These are phyloP conservation scores for Villa cingulata DNA, from an alignment of 2,888 invertebrate genomes.

Conservation along the genomic window DNA sequence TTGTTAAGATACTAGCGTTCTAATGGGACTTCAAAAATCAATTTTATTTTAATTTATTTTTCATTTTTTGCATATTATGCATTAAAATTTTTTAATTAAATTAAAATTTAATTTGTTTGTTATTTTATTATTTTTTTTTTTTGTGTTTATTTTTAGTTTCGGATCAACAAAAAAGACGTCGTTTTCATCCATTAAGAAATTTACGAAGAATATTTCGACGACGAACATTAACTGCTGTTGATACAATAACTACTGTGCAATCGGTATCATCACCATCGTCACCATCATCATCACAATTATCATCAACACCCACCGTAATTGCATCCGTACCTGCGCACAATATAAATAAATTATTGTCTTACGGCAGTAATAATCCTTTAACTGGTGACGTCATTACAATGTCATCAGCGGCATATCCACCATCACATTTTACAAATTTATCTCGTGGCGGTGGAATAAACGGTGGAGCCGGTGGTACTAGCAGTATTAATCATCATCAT, in stretches of 20 bases:
- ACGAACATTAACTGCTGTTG: conserved; percentile 30
- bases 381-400: conserved; percentile 12
- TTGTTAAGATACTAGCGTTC: too few species aligned
- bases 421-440: conserved; percentile 1
- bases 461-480: not conserved
- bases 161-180: conserved; percentile 34
- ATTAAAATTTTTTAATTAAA: too few species aligned
- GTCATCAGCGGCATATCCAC: conserved; percentile 7
- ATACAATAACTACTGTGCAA: conserved; percentile 15
- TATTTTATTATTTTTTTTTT: not conserved
- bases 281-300: conserved; percentile 19
- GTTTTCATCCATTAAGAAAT: conserved; percentile 35
- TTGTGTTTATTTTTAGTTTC: conserved; percentile 10
- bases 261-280: conserved; percentile 23
- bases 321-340: conserved; percentile 14
- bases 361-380: conserved; percentile 13
- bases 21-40: too few species aligned
- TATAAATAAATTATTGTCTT: conserved; percentile 13
- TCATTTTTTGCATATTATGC: too few species aligned
- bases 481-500: not conserved
- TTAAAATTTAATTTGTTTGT: not conserved
- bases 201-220: conserved; percentile 35
- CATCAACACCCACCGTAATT: conserved; percentile 13
- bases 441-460: not conserved
- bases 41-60: too few species aligned